These are phyloP conservation scores for Nasua narica DNA, from an alignment of 2,797 vertebrate genomes.

Conservation along the genomic window DNA sequence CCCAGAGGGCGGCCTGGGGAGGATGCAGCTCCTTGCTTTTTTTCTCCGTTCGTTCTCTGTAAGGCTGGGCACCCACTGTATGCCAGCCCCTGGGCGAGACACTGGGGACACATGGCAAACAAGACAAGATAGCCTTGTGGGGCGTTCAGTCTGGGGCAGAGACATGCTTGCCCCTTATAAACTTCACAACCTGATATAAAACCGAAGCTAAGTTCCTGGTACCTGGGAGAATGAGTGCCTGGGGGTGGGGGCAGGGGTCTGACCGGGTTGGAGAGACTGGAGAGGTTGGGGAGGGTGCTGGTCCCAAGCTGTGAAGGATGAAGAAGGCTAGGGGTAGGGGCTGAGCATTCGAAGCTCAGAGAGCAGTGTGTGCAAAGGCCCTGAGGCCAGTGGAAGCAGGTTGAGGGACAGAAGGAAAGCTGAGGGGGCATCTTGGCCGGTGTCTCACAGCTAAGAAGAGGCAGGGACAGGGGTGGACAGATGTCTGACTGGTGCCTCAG, in stretches of 20 bases:
- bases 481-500: too few species aligned
- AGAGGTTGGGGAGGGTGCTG: neutral
- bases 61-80: neutral
- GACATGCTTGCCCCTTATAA: neutral
- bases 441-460: neutral
- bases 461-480: fast-evolving
- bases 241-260: neutral
- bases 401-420: neutral
- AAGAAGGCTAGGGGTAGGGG: neutral
- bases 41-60: neutral
- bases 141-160: neutral
- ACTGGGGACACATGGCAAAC: neutral
- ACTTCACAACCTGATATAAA: neutral
- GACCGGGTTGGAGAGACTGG: neutral
- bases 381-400: neutral
- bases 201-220: neutral
- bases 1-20: neutral
- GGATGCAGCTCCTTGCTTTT: neutral
- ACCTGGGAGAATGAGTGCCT: neutral
- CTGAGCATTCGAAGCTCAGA: neutral
- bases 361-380: neutral
- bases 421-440: neutral
- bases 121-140: neutral
- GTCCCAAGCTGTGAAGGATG: neutral
- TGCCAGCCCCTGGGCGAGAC: neutral